Evolutionary conservation across 1,140 invertebrate species (phyloP), one percentile per base, ranked within the genome.

Genomic region (Drosophila sp.): DNA sequence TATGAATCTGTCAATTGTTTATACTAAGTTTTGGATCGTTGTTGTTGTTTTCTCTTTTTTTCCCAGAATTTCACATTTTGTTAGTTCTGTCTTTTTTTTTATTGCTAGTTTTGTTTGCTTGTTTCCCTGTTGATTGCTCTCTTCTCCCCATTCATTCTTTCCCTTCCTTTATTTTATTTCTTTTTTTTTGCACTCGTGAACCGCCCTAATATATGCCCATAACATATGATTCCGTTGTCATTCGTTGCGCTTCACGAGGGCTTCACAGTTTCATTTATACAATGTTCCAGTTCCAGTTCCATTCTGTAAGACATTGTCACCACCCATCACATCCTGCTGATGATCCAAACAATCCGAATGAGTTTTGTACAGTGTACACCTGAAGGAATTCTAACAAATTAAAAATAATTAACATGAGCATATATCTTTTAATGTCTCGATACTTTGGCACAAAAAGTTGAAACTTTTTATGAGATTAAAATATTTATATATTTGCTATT

Each of bases 1-100:
- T 90, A 90, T 90, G 87, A 90, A 90, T 90, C 81, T 90, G 87
- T 90, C 87, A 90, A 90, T 90, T 90, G 84, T 89, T 87, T 90
- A 87, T 90, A 90, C 76, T 77, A 83, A 80, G 73, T 72, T 83
- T 89, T 73, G 38, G 76, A 58, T 65, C 73, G 66, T 65, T 70
- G 40, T 76, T 18, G 7, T 4, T 77, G 54, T 62, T 66, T 50
- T 43, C 45, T 25, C 34, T 50, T 45, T 36, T 63, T 79, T 80
- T 86, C 80, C 66, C 72, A 83, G 76, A 83, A 83, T 72, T 78
- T 83, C 76, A 75, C 76, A 83, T 72, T 53, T 53, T 53, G 50
- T 53, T 53, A 18, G 29, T 53, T 64, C 65, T 82, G 72, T 83
- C 79, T 59, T 79, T 79, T 59, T 79, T 63, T 65, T 58, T 36